Evolutionary conservation across 1,140 invertebrate genomes (phyloP).

Genomic region (Daktulosphaira vitifoliae): DNA sequence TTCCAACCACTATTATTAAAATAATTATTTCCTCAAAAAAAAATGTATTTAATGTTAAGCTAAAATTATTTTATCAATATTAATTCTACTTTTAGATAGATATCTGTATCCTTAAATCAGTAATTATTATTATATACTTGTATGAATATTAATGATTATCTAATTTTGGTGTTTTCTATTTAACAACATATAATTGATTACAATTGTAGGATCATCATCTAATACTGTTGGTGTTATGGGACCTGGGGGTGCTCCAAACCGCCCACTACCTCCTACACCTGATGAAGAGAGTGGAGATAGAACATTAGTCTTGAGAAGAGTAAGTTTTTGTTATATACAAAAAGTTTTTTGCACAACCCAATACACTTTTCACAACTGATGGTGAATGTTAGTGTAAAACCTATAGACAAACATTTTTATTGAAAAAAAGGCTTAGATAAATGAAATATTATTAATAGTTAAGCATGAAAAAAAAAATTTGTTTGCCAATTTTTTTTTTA

Average conservation of each 20-base stretch:
- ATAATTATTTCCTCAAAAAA: too few relatives aligned
- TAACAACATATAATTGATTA: background rate
- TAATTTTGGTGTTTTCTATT: too few relatives aligned
- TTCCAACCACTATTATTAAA: too few relatives aligned
- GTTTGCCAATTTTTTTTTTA: too few relatives aligned
- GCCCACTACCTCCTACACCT: slow-evolving; percentile 86
- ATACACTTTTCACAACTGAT: slow-evolving; percentile 22
- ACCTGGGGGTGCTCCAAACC: slow-evolving; percentile 69
- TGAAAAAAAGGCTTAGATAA: slow-evolving; percentile 13
- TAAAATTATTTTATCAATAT: too few relatives aligned
- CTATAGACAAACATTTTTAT: background rate
- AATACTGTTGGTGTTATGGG: slow-evolving; percentile 11
- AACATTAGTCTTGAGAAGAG: slow-evolving; percentile 82
- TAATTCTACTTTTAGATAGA: too few relatives aligned
- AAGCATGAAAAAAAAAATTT: slow-evolving; percentile 18
- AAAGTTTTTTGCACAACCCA: slow-evolving; percentile 16
- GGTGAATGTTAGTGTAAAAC: slow-evolving; percentile 10
- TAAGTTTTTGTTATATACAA: slow-evolving; percentile 48
- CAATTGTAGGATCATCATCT: slow-evolving; percentile 18
- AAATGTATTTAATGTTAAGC: too few relatives aligned
- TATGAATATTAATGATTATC: too few relatives aligned
- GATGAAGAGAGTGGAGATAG: slow-evolving; percentile 77
- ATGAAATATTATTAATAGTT: slow-evolving; percentile 17
- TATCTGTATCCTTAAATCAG: too few relatives aligned
- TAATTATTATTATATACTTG: too few relatives aligned